A percentile compares a stretch with the other conserved stretches of the same genome.
Evolutionary conservation across 2,797 vertebrate genomes (phyloP).

Genomic region (Poecile montanus): DNA sequence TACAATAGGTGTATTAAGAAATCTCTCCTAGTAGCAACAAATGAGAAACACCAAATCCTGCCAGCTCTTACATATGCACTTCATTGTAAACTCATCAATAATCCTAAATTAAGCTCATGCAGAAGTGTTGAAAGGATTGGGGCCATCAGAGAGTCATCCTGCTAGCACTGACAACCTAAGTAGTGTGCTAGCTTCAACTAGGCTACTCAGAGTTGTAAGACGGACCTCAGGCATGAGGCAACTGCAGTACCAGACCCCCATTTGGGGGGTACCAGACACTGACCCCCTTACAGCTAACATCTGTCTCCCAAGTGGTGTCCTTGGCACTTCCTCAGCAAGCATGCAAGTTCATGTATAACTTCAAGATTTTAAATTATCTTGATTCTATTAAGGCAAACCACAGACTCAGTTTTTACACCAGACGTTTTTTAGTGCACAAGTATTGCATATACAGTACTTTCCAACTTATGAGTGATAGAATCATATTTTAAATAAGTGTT

Average conservation of each 20-base stretch:
- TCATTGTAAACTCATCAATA: conserved; percentile 38
- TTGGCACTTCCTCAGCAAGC: not conserved
- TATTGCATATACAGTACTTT: not conserved
- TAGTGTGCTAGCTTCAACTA: not conserved
- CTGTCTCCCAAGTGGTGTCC: not conserved
- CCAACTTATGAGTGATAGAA: not conserved
- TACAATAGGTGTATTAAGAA: conserved; percentile 50
- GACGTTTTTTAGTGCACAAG: not conserved
- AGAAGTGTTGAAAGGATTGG: conserved; percentile 27
- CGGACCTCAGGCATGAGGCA: not conserved
- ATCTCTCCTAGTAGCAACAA: not conserved
- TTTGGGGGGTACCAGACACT: not conserved
- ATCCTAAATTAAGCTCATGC: not conserved
- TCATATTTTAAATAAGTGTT: not conserved
- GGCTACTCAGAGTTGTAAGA: not conserved
- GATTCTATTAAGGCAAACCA: not conserved
- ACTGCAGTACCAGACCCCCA: not conserved
- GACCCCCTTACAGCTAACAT: not conserved
- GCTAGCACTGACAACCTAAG: conserved; percentile 20
- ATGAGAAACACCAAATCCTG: not conserved
- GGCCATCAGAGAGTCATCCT: conserved; percentile 1
- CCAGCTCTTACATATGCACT: not conserved
- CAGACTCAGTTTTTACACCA: not conserved
- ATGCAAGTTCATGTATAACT: not conserved
- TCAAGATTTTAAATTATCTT: not conserved